Conservation (phyloP, 1,140 invertebrate genomes). For the Scaptomyza hsui region DNA sequence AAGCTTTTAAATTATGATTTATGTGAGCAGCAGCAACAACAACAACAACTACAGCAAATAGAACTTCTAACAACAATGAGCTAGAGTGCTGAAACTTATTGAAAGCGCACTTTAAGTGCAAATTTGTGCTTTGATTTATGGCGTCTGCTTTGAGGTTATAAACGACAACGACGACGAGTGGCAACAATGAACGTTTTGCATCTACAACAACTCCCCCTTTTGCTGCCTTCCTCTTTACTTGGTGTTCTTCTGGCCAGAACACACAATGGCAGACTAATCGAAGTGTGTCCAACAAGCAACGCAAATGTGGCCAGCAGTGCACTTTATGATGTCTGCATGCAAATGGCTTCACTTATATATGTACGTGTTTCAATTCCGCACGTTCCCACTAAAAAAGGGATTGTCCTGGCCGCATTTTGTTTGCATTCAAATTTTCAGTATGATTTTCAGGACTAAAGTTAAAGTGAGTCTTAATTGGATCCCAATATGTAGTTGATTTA, state of each 20-base stretch:
- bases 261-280: slow-evolving; percentile 64
- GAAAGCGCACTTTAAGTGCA: slow-evolving; percentile 73
- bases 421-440: neutral
- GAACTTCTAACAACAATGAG: slow-evolving; percentile 36
- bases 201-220: neutral
- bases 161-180: slow-evolving; percentile 37
- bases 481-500: neutral
- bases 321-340: slow-evolving; percentile 74
- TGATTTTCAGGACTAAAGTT: neutral
- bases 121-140: slow-evolving; percentile 76
- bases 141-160: slow-evolving; percentile 73
- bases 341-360: slow-evolving; percentile 56
- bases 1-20: slow-evolving; percentile 68
- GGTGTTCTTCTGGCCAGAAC: slow-evolving; percentile 12
- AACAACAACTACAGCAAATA: slow-evolving; percentile 26
- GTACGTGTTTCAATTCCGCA: slow-evolving; percentile 55
- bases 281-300: slow-evolving; percentile 40
- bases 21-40: slow-evolving; percentile 35
- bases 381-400: slow-evolving; percentile 8
- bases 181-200: slow-evolving; percentile 60
- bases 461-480: neutral
- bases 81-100: slow-evolving; percentile 55
- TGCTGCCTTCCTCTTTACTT: neutral
- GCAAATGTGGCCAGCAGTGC: slow-evolving; percentile 45
- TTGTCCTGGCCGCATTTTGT: neutral